Percentiles rank a stretch among this genome's conserved stretches.
Conservation (phyloP, 2,113 vertebrate genomes). For the Periophthalmus modestus region DNA sequence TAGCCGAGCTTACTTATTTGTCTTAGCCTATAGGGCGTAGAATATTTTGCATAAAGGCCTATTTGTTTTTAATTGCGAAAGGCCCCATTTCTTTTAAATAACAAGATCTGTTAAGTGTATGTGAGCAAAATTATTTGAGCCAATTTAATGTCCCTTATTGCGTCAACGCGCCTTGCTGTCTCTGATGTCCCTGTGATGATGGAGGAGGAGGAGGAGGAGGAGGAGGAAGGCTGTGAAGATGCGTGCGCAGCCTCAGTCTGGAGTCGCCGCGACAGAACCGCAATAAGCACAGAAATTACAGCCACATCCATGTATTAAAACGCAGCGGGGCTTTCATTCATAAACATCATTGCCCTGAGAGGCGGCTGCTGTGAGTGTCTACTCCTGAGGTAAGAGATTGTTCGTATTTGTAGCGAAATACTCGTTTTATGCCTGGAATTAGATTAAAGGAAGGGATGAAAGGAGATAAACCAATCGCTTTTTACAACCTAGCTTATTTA, state of each 20-base stretch:
- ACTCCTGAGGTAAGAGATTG: constrained; percentile 41
- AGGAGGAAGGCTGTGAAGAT: constrained; percentile 18
- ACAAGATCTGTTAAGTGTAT: not conserved
- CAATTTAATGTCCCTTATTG: not conserved
- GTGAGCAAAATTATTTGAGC: not conserved
- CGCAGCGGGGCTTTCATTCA: not conserved
- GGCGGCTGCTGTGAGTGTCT: not conserved
- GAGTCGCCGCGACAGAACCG: constrained; percentile 52
- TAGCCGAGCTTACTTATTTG: too few species aligned
- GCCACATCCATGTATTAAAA: constrained; percentile 38
- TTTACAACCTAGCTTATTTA: not conserved
- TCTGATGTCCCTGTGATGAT: not conserved
- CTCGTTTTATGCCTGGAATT: constrained; percentile 15
- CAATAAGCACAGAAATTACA: constrained; percentile 57
- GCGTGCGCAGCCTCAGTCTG: constrained; percentile 74
- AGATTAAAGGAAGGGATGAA: constrained; percentile 33
- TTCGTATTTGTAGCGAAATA: not conserved
- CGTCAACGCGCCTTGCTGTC: not conserved
- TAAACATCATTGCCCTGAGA: rapidly evolving
- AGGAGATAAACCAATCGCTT: not conserved
- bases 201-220: constrained; percentile 1
- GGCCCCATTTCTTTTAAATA: not conserved
- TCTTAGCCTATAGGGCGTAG: too few species aligned
- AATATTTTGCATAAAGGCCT: too few species aligned
- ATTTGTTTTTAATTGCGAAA: not conserved